Evolutionary conservation across 2,888 invertebrate species (phyloP), one percentile per base, ranked within the genome.

Genomic region (Diarsia mendica): DNA sequence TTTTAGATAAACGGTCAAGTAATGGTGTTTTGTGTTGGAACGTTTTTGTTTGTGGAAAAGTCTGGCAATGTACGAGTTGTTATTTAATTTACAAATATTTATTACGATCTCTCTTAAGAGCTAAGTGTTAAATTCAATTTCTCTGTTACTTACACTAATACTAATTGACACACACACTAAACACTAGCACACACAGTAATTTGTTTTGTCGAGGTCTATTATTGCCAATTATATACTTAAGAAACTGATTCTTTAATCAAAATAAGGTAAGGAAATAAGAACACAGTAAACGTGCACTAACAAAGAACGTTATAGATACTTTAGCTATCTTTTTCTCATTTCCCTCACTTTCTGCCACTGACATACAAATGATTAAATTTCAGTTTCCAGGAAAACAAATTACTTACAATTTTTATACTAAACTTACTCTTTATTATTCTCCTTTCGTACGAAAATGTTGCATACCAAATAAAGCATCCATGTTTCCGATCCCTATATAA

Each of bases 1-100:
- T 76, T 82, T 63, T 70, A 75, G 72, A 63, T 80, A 75, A 77
- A 76, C 69, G 61, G 49, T 23, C 63, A 53, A 72, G 15, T 23
- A 46, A 33, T 72, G 28, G 69, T 58, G 39, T 53, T 64, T 67
- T 68, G 18, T 75, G 48, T 63, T 46, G 13, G 44, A 23, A 55
- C 13, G 11, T 66, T 51, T 60, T n/a, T n/a, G 20, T 15, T 61
- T 13, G n/a, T 13, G 10, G 13, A 33, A 18, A 15, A 13, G 10
- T 28, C 18, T 23, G 11, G 39, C 39, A 39, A 39, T 39, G 39
- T 39, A 39, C 5, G 5, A 3, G 39, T 39, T 39, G 4, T 39
- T 39, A 39, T 5, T 39, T 3, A 39, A 10, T 18, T 10, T 58
- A 15, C 44, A 33, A 9, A n/a, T 18, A 23, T 23, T 33, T 11